Conservation (phyloP, 2,888 invertebrate species). For the Hofmannophila pseudospretella region DNA sequence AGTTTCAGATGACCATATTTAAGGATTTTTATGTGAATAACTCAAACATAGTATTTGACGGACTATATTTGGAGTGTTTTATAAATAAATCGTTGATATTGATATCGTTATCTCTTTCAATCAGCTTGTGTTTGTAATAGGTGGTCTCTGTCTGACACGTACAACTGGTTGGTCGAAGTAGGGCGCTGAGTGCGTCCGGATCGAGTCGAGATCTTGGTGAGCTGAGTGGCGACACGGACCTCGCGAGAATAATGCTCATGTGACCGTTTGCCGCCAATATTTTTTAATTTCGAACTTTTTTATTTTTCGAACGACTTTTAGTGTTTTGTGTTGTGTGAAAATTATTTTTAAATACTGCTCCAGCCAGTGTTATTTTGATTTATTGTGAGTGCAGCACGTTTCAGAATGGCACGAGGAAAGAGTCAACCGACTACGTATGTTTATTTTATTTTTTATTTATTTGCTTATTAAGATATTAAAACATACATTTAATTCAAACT, state of each 20-base stretch:
- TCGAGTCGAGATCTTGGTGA: slow-evolving; percentile 70
- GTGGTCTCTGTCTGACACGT: slow-evolving; percentile 56
- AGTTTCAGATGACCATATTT: too few relatives aligned
- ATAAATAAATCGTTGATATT: too few relatives aligned
- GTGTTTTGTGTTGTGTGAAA: slow-evolving; percentile 42
- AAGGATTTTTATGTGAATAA: background rate
- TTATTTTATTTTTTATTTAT: slow-evolving; percentile 18
- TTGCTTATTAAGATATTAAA: too few relatives aligned
- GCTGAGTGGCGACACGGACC: slow-evolving; percentile 70
- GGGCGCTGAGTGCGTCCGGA: slow-evolving; percentile 63
- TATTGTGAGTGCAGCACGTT: slow-evolving; percentile 30
- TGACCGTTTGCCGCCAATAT: slow-evolving; percentile 66
- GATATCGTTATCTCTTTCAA: slow-evolving; percentile 33
- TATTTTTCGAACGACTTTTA: slow-evolving; percentile 40
- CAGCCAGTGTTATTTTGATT: slow-evolving; percentile 29
- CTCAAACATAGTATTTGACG: background rate
- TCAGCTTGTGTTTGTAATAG: slow-evolving; percentile 21
- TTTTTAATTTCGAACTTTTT: slow-evolving; percentile 37
- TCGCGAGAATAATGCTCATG: slow-evolving; percentile 67
- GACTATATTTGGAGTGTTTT: too few relatives aligned
- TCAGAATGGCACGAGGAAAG: slow-evolving; percentile 56
- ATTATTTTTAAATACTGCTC: slow-evolving; percentile 21
- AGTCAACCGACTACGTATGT: slow-evolving; percentile 61
- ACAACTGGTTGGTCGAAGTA: slow-evolving; percentile 68
- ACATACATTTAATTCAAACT: too few relatives aligned